A percentile compares a stretch with the other conserved stretches of the same genome.
Conservation (phyloP, 53 echinoderm and acorn worm species). For the Henricia sp. region DNA sequence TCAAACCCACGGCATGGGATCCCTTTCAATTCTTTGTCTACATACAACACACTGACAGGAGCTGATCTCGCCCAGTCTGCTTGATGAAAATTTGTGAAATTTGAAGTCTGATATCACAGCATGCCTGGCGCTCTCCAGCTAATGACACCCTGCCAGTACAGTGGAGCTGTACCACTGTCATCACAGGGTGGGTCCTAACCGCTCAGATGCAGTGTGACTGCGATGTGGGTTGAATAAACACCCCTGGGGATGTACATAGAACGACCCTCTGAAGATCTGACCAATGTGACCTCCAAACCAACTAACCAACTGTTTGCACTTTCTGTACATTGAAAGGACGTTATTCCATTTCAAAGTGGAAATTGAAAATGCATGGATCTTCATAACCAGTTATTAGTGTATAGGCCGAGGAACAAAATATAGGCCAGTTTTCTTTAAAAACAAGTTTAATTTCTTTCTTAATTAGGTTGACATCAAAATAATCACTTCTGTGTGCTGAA, state of each 20-base stretch:
- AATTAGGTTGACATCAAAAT: no score
- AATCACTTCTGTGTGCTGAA: no score
- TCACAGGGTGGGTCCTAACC: slow-evolving; percentile 11
- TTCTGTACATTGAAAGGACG: no score
- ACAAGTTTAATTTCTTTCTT: no score
- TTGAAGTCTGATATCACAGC: slow-evolving; percentile 51
- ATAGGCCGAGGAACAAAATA: no score
- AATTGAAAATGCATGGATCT: no score
- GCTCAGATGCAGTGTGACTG: background rate
- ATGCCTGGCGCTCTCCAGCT: slow-evolving; percentile 16
- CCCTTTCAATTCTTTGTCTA: no score
- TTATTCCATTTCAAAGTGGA: no score
- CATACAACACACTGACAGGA: background rate
- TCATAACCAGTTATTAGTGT: no score
- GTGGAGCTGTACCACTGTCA: slow-evolving; percentile 27
- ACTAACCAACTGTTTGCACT: no score
- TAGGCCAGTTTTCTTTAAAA: no score
- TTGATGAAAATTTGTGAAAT: slow-evolving; percentile 49
- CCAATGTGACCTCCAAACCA: background rate
- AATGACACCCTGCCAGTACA: slow-evolving; percentile 47
- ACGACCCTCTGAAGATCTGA: slow-evolving; percentile 3
- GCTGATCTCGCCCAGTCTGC: slow-evolving; percentile 1
- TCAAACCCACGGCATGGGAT: no score
- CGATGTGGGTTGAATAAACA: background rate
- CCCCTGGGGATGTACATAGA: slow-evolving; percentile 14